Percentiles rank a stretch among this genome's conserved stretches.
These are phyloP conservation scores for Eupristina koningsbergeri DNA, from an alignment of 1,140 invertebrate genomes.

Conservation along the genomic window DNA sequence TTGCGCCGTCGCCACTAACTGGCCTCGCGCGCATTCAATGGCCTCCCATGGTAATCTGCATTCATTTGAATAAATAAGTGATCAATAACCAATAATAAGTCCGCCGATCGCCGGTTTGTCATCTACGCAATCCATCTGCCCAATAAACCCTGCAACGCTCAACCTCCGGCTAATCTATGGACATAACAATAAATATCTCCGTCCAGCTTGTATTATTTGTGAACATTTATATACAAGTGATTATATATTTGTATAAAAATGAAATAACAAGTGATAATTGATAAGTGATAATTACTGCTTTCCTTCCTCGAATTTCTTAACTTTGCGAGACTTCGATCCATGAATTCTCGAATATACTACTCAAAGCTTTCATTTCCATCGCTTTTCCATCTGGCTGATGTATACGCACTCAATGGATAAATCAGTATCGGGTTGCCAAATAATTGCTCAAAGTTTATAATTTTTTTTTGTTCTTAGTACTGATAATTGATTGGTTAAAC, in stretches of 20 bases:
- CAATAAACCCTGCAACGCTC: conserved; percentile 64
- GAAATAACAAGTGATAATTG: too few species aligned
- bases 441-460: background rate
- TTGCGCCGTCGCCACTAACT: conserved; percentile 71
- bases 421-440: background rate
- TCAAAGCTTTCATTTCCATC: background rate
- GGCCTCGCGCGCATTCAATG: conserved; percentile 64
- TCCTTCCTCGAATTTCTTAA: background rate
- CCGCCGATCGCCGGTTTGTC: conserved; percentile 70
- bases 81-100: conserved; percentile 74
- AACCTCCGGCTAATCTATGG: too few species aligned
- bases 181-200: background rate
- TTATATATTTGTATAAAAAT: background rate
- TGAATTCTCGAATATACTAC: background rate
- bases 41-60: conserved; percentile 71
- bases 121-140: conserved; percentile 64
- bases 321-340: background rate
- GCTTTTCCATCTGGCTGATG: background rate
- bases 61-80: conserved; percentile 75
- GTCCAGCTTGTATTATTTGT: background rate
- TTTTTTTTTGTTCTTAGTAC: background rate
- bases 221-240: background rate
- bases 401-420: background rate
- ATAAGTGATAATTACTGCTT: background rate
- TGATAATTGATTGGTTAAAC: background rate